Evolutionary conservation across 2,113 vertebrate species (phyloP).

Genomic region (Pycnonotus jocosus): DNA sequence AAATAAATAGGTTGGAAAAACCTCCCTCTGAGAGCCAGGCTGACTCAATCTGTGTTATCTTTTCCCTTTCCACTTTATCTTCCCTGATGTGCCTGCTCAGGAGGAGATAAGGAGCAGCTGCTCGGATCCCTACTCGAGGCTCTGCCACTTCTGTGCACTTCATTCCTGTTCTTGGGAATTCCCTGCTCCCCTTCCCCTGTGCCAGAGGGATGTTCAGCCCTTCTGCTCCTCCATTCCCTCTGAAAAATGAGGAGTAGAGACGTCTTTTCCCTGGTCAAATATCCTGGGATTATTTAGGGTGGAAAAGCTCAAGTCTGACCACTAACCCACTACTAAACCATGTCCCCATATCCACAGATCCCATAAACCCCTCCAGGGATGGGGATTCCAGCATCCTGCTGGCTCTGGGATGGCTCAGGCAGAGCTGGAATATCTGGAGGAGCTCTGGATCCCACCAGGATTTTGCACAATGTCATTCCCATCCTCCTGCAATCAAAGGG

Average conservation of each 20-base stretch:
- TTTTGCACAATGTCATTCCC: neutral
- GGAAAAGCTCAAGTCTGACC: neutral
- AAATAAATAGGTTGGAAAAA: neutral
- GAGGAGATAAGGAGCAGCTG: neutral
- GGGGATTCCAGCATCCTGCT: neutral
- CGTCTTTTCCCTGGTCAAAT: neutral
- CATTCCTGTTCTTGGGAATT: neutral
- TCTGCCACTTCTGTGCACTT: neutral
- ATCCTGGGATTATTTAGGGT: neutral
- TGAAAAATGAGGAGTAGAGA: rapidly evolving
- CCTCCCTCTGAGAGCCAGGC: neutral
- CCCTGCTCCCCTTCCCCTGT: neutral
- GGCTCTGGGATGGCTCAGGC: neutral
- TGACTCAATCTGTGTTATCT: neutral
- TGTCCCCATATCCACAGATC: neutral
- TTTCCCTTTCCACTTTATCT: neutral
- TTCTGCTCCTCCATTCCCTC: neutral
- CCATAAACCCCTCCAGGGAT: neutral
- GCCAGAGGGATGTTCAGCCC: neutral
- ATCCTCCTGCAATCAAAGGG: neutral
- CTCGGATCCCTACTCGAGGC: rapidly evolving
- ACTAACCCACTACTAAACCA: neutral
- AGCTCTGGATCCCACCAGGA: rapidly evolving
- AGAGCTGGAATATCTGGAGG: neutral
- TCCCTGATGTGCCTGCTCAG: neutral